phyloP scores from a whole-genome alignment of 2,888 invertebrate species.

The Drosophila tanythrix region DNA sequence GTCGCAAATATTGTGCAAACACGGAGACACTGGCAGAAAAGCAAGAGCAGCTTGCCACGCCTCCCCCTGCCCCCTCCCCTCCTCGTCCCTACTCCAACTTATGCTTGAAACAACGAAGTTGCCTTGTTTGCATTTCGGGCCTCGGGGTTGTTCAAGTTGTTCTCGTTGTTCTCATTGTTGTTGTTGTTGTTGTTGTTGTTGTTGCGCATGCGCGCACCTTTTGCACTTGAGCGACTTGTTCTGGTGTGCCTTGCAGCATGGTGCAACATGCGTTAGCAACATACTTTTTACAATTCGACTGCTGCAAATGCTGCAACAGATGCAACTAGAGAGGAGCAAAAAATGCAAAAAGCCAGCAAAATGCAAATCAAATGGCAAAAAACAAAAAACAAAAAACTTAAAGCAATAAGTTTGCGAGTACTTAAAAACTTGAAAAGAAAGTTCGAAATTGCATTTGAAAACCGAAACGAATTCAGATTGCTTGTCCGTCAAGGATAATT shows the following conservation, averaged over 20 bases:
- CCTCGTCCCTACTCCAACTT: background rate
- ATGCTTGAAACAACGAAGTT: constrained; percentile 41
- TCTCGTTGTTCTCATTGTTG: constrained; percentile 39
- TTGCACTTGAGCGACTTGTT: constrained; percentile 63
- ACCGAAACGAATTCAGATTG: background rate
- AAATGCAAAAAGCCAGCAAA: background rate
- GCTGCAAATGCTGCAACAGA: constrained; percentile 29
- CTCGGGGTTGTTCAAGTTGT: constrained; percentile 41
- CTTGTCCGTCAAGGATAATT: background rate
- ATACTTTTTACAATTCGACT: constrained; percentile 55
- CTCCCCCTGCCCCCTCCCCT: background rate
- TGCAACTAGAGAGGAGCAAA: constrained; percentile 32
- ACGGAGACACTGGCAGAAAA: constrained; percentile 33
- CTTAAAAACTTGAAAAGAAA: background rate
- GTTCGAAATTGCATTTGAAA: background rate
- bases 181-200: constrained; percentile 32
- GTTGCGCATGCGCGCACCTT: constrained; percentile 73
- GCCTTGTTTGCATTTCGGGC: constrained; percentile 58
- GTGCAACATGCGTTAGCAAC: constrained; percentile 70
- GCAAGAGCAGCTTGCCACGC: constrained; percentile 8
- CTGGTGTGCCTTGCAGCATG: constrained; percentile 54
- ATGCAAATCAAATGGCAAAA: background rate
- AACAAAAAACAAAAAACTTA: background rate
- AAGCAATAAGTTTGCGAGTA: background rate
- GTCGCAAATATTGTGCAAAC: constrained; percentile 81